phyloP scores from a whole-genome alignment of 1,140 invertebrate species.

The Stegodyphus dumicola region DNA sequence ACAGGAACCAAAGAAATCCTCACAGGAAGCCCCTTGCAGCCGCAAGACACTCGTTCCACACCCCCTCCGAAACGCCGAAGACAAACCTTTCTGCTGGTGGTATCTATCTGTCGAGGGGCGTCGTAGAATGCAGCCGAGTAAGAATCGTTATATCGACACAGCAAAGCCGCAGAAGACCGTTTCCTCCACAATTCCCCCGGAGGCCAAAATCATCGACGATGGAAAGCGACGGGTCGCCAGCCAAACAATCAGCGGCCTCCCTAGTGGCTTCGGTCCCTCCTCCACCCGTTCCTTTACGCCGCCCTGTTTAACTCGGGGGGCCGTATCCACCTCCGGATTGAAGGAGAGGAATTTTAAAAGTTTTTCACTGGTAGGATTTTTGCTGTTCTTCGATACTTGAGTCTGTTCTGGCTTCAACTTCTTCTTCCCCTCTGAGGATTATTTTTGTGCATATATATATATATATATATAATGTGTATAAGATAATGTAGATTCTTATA shows the following conservation, averaged over 20 bases:
- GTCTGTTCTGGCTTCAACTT: too few relatives aligned
- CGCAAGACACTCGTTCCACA: too few relatives aligned
- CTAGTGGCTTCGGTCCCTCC: conserved; percentile 1
- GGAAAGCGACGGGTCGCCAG: conserved; percentile 46
- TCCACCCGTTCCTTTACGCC: neutral
- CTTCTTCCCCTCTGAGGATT: too few relatives aligned
- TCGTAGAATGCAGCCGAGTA: neutral
- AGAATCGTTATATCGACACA: conserved; percentile 48
- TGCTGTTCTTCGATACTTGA: neutral
- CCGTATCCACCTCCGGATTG: neutral
- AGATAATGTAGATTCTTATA: too few relatives aligned
- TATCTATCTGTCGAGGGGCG: neutral
- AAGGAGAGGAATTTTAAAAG: conserved; percentile 43
- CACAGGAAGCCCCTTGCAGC: too few relatives aligned
- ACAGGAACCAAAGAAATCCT: too few relatives aligned
- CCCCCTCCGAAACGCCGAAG: too few relatives aligned
- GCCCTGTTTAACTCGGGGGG: conserved; percentile 6
- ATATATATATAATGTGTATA: too few relatives aligned
- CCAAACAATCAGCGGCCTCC: conserved; percentile 44
- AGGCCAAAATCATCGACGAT: conserved; percentile 47
- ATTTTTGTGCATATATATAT: too few relatives aligned
- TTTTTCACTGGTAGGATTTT: conserved; percentile 5
- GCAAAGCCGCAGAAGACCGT: neutral
- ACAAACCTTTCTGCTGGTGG: neutral
- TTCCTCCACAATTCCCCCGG: conserved; percentile 11